A percentile compares a stretch with the other conserved stretches of the same genome.
phyloP scores from a whole-genome alignment of 1,140 invertebrate genomes.

The Glossosoma conforme region DNA sequence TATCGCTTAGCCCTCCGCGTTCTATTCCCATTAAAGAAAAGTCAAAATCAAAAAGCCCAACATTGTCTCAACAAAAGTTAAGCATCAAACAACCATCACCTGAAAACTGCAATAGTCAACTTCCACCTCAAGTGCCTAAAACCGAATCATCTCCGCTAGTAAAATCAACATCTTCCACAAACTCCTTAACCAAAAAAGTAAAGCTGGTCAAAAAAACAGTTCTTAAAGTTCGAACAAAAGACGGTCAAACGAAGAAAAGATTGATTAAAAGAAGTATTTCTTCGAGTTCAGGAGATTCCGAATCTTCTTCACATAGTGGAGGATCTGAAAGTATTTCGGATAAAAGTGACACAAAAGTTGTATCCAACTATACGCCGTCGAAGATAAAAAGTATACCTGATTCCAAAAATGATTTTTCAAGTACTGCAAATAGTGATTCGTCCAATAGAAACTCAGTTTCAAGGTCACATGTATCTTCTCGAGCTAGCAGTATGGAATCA shows the following conservation, averaged over 20 bases:
- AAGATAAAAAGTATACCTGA: constrained; percentile 31
- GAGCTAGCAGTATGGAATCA: constrained; percentile 45
- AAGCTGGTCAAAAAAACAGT: constrained; percentile 47
- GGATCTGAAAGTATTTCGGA: constrained; percentile 3
- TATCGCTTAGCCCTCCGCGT: constrained; percentile 9
- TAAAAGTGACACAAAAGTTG: constrained; percentile 31
- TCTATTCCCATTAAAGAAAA: constrained; percentile 14
- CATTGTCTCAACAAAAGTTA: neutral
- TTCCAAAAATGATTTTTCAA: neutral
- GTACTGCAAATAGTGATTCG: constrained; percentile 11
- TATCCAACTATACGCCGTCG: constrained; percentile 34
- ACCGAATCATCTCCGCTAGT: constrained; percentile 44
- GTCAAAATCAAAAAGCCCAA: constrained; percentile 14
- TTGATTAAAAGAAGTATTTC: constrained; percentile 46
- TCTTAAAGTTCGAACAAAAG: constrained; percentile 30
- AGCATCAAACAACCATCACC: constrained; percentile 20
- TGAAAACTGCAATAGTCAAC: constrained; percentile 44
- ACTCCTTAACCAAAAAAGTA: constrained; percentile 43
- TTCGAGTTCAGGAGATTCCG: constrained; percentile 52
- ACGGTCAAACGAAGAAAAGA: constrained; percentile 39
- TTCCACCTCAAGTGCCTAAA: constrained; percentile 59
- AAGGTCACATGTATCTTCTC: constrained; percentile 35
- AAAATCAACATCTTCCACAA: constrained; percentile 44
- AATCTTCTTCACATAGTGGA: constrained; percentile 30
- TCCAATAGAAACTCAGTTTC: constrained; percentile 27